Conservation (phyloP, 2,888 invertebrate genomes). For the Tipula confusa region DNA sequence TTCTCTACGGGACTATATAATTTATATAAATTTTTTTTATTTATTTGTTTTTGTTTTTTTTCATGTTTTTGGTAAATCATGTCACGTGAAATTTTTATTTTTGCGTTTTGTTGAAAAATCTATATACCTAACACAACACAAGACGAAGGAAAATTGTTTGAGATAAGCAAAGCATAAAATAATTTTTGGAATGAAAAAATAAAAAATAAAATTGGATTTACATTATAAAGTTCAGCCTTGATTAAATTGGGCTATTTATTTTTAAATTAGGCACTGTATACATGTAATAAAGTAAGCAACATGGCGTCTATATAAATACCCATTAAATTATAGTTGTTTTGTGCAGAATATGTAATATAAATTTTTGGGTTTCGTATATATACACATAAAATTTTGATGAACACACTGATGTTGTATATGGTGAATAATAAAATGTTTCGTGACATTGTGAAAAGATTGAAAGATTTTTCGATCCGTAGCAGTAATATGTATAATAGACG, state of each 20-base stretch:
- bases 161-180: not conserved
- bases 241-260: not conserved
- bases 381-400: not conserved
- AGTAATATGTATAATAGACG: not conserved
- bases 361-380: not conserved
- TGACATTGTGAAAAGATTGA: not conserved
- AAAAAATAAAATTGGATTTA: not conserved
- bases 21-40: not conserved
- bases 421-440: not conserved
- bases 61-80: not conserved
- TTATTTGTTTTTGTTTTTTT: not conserved
- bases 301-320: not conserved
- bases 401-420: not conserved
- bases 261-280: not conserved
- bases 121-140: not conserved
- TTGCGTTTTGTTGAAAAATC: not conserved
- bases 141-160: not conserved
- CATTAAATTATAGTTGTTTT: not conserved
- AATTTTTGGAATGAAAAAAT: not conserved
- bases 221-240: constrained; percentile 12
- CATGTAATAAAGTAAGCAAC: not conserved
- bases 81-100: not conserved
- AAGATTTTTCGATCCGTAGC: not conserved
- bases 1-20: not conserved
- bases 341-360: not conserved